Conservation (phyloP, 2,888 invertebrate genomes). For the Mesorhabditis belari region DNA sequence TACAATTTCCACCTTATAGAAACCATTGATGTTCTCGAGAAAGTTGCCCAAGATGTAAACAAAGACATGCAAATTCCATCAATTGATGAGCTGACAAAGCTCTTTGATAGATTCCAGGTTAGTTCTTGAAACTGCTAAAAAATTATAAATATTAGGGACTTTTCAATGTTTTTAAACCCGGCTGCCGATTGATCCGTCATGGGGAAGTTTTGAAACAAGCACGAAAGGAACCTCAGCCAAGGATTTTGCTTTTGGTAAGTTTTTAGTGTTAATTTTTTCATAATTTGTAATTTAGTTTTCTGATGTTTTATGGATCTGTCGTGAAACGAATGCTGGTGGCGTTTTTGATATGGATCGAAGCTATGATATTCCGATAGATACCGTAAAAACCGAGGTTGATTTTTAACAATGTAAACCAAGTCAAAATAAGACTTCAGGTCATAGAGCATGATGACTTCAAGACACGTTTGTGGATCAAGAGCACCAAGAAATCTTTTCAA, state of each 20-base stretch:
- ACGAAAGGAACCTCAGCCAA: conserved; percentile 35
- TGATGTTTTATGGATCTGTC: conserved; percentile 45
- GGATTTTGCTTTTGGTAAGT: conserved; percentile 37
- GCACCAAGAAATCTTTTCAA: conserved; percentile 10
- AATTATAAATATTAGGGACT: conserved; percentile 18
- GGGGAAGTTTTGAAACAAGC: conserved; percentile 43
- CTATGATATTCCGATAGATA: conserved; percentile 38
- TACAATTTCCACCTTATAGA: conserved; percentile 13
- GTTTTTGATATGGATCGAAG: conserved; percentile 32
- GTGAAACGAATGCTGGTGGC: conserved; percentile 13
- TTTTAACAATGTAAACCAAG: not conserved
- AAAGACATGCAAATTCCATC: conserved; percentile 35
- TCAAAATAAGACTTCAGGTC: not conserved
- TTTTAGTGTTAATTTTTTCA: not conserved
- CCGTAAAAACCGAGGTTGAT: conserved; percentile 18
- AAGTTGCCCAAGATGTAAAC: conserved; percentile 36
- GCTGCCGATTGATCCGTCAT: conserved; percentile 37
- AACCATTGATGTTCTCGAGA: conserved; percentile 35
- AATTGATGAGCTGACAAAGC: conserved; percentile 29
- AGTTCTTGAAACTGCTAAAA: not conserved
- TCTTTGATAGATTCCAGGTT: conserved; percentile 40
- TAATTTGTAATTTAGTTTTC: conserved; percentile 28
- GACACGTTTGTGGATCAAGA: conserved; percentile 10
- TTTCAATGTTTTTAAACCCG: conserved; percentile 43
- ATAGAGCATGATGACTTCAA: conserved; percentile 19